Conservation (phyloP, 1,140 invertebrate species). For the Catajapyx aquilonaris region DNA sequence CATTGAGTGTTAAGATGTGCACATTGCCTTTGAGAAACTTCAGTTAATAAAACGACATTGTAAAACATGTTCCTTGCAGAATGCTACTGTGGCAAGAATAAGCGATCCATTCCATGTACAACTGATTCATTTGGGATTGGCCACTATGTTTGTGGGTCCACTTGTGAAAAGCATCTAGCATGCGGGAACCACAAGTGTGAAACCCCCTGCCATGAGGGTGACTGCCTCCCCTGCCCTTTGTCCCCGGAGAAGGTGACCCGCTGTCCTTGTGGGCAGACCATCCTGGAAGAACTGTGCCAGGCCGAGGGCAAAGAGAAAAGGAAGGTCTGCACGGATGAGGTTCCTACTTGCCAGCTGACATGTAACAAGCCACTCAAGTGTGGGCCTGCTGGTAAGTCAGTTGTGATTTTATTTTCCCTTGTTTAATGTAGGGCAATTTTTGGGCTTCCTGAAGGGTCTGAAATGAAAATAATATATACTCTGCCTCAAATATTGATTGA, state of each 20-base stretch:
- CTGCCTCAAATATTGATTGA: too few species aligned
- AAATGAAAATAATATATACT: too few species aligned
- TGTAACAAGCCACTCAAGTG: slow-evolving; percentile 63
- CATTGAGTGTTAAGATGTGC: too few species aligned
- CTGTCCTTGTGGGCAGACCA: slow-evolving; percentile 71
- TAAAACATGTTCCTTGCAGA: slow-evolving; percentile 27
- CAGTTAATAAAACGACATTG: too few species aligned
- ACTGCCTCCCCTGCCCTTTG: slow-evolving; percentile 22
- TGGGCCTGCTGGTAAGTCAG: slow-evolving; percentile 41
- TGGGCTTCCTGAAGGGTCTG: too few species aligned
- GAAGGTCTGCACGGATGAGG: slow-evolving; percentile 54
- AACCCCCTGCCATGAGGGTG: slow-evolving; percentile 43
- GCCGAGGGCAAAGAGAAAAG: slow-evolving; percentile 13
- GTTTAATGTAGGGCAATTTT: too few species aligned
- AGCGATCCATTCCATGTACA: slow-evolving; percentile 26
- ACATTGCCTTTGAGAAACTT: too few species aligned
- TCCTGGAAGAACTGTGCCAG: slow-evolving; percentile 17
- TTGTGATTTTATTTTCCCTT: slow-evolving; percentile 7
- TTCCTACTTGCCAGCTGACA: slow-evolving; percentile 59
- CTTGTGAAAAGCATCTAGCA: slow-evolving; percentile 39
- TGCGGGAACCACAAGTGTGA: slow-evolving; percentile 62
- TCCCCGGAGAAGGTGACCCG: slow-evolving; percentile 34
- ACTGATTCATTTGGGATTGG: slow-evolving; percentile 18
- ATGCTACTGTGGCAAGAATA: slow-evolving; percentile 37
- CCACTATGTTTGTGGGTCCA: slow-evolving; percentile 39